Base-by-base conservation (phyloP, 2,888 invertebrate genomes). In the Caradrina clavipalpis region DNA sequence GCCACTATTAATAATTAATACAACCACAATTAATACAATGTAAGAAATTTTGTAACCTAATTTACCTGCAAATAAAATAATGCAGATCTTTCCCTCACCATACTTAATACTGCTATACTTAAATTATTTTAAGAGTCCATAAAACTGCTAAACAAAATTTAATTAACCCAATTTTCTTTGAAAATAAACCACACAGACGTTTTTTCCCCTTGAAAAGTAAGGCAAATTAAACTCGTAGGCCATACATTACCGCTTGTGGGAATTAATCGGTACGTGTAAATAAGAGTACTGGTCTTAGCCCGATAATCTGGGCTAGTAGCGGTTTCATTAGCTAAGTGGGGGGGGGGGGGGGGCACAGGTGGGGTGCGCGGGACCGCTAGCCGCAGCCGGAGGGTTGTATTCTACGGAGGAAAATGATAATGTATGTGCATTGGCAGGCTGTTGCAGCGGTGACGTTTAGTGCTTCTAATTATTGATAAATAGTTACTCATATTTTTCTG, bases 281-380 rank as follows among this genome's bases (percentile, higher is more conserved):
- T 78, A 72, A 76, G 65, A 73, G 69, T 53, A 22, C 50, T 47
- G 42, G 71, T 22, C 59, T 69, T 58, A 57, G 49, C 42, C 66
- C 26, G 67, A 62, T 76, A 76, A 69, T 77, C 68, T 64, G 47
- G 57, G 63, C 8, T 58, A 42, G 70, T 53, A 19, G 70, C 35
- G 81, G 81, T 72, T 81, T 82, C 81, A 82, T 82, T 82, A 81
- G 79, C 84, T 83, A 81, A 83, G 73, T 81, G 78, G 11, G 59
- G 47, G 63, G 53, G 6, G 65, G 65, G 55, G 57, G 7, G 26
- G 56, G 31, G 31, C 4, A 49, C 61, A n/a, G 54, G 53, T 53
- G 39, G 53, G 62, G 67, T 64, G 15, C 19, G 22, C 13, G 45
- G 39, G 62, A 63, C 79, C 70, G 53, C 62, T 13, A 45, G 31